Evolutionary conservation across 2,888 invertebrate genomes (phyloP).

Genomic region (Leptarthrus brevirostris): DNA sequence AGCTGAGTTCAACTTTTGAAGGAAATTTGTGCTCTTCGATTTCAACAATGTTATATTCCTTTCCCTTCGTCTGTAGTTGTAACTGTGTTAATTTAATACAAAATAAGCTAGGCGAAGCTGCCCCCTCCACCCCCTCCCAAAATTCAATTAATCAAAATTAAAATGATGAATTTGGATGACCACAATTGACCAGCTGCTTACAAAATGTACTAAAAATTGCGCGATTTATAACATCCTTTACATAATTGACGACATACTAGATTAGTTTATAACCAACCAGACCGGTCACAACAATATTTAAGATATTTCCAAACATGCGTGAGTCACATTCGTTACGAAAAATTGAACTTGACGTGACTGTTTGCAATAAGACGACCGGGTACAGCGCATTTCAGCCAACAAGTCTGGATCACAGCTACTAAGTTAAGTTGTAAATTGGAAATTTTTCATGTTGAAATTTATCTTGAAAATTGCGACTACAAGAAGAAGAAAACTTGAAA

Average conservation of each 20-base stretch:
- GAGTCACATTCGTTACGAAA: slow-evolving; percentile 15
- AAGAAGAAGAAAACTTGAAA: slow-evolving; percentile 19
- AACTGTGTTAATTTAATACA: too few species aligned
- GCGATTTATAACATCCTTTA: slow-evolving; percentile 28
- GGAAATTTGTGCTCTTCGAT: too few species aligned
- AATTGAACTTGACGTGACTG: slow-evolving; percentile 7
- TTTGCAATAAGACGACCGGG: background rate
- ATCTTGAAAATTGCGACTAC: slow-evolving; percentile 28
- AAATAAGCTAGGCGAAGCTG: too few species aligned
- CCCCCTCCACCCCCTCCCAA: too few species aligned
- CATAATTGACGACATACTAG: slow-evolving; percentile 18
- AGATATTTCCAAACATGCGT: slow-evolving; percentile 20
- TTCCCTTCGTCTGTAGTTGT: too few species aligned
- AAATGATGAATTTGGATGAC: too few species aligned
- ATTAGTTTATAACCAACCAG: background rate
- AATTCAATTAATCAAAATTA: too few species aligned
- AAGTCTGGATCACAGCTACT: background rate
- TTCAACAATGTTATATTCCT: too few species aligned
- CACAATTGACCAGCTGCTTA: too few species aligned
- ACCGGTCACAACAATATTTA: slow-evolving; percentile 8
- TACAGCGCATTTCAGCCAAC: background rate
- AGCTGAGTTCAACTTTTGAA: too few species aligned
- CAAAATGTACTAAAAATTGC: slow-evolving; percentile 2
- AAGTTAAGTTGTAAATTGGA: slow-evolving; percentile 29
- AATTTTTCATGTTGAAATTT: slow-evolving; percentile 35